phyloP scores from a whole-genome alignment of 2,888 invertebrate species.

The Acanthosepion esculentum region DNA sequence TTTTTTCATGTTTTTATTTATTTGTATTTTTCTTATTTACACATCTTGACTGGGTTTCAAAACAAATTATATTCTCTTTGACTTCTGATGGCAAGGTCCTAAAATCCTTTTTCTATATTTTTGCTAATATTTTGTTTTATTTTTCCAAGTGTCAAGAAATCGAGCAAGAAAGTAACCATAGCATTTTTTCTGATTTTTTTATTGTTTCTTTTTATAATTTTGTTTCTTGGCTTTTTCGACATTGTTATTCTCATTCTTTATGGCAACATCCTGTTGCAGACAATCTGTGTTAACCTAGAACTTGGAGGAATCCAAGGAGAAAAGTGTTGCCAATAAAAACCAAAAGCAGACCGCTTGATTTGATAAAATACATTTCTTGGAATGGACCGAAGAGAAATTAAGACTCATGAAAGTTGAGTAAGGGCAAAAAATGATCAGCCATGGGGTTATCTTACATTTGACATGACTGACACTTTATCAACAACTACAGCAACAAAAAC shows the following conservation, averaged over 20 bases:
- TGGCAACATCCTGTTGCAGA: conserved; percentile 13
- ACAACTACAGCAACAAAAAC: not conserved
- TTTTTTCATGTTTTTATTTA: not conserved
- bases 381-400: not conserved
- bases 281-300: not conserved
- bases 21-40: not conserved
- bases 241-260: not conserved
- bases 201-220: not conserved
- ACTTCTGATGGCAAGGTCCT: not conserved
- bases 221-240: not conserved
- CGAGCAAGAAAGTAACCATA: not conserved
- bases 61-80: conserved; percentile 23
- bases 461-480: not conserved
- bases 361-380: not conserved
- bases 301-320: not conserved
- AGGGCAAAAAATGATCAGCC: not conserved
- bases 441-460: not conserved
- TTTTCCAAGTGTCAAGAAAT: not conserved
- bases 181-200: not conserved
- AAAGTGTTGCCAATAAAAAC: not conserved
- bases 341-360: not conserved
- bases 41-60: conserved; percentile 1
- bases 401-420: not conserved
- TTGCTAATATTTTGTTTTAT: not conserved
- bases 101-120: not conserved